Percentiles rank a stretch among this genome's conserved stretches.
Conservation (phyloP, 2,113 vertebrate species). For the Pituophis catenifer region DNA sequence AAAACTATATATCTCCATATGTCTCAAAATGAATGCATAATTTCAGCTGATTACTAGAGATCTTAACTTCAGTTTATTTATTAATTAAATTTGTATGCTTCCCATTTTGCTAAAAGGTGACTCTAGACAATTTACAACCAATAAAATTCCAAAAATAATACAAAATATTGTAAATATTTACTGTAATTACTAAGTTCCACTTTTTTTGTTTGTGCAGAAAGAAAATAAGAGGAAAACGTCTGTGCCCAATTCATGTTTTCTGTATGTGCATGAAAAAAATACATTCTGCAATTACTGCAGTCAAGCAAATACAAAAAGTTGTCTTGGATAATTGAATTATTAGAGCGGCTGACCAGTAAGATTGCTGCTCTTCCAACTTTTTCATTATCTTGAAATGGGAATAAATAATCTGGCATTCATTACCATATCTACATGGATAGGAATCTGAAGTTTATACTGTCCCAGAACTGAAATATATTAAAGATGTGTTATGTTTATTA, state of each 20-base stretch:
- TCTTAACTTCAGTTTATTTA: background rate
- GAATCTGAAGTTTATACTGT: background rate
- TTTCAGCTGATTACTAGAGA: background rate
- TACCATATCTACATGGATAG: background rate
- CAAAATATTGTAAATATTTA: conserved; percentile 31
- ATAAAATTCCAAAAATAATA: conserved; percentile 13
- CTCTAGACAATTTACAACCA: background rate
- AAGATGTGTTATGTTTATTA: background rate
- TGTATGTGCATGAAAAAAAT: conserved; percentile 60
- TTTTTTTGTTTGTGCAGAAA: conserved; percentile 53
- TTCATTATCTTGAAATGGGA: background rate
- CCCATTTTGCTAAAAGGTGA: background rate
- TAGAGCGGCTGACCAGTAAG: conserved; percentile 26
- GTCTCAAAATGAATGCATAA: background rate
- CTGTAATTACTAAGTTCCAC: conserved; percentile 8
- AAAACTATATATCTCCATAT: background rate
- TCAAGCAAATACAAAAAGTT: conserved; percentile 69
- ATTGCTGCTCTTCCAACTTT: background rate
- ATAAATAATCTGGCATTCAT: background rate
- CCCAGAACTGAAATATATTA: background rate
- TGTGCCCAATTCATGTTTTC: conserved; percentile 47
- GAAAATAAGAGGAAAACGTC: conserved; percentile 69
- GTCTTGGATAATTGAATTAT: conserved; percentile 70
- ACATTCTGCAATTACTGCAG: conserved; percentile 61
- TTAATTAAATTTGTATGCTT: background rate